These are phyloP conservation scores for Pilophorus perplexus DNA, from an alignment of 2,888 invertebrate genomes.

Conservation along the genomic window DNA sequence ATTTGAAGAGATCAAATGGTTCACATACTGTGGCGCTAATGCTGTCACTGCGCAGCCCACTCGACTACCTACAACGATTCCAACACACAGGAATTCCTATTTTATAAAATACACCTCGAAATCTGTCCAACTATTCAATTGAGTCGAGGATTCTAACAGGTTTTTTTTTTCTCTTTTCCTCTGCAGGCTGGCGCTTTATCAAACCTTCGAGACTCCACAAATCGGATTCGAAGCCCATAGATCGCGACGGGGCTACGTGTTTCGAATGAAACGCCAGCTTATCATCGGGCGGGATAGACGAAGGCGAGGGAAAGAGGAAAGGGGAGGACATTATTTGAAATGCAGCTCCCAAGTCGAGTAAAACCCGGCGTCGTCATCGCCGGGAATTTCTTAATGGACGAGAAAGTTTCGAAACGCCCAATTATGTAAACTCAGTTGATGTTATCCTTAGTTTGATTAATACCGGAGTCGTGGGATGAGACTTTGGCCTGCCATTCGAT, in stretches of 20 bases:
- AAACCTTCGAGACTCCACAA: background rate
- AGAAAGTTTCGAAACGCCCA: conserved; percentile 8
- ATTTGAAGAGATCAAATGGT: too few species aligned
- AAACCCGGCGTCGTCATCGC: background rate
- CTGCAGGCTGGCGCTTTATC: background rate
- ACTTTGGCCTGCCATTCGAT: too few species aligned
- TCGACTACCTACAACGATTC: too few species aligned
- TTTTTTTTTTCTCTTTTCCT: too few species aligned
- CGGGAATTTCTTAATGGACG: background rate
- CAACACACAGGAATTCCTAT: too few species aligned
- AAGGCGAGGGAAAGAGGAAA: too few species aligned
- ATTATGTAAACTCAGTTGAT: conserved; percentile 22
- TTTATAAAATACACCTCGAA: too few species aligned
- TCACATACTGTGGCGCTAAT: too few species aligned
- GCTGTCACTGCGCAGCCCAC: too few species aligned
- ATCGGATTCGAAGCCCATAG: background rate
- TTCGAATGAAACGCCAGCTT: background rate
- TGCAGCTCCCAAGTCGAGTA: background rate
- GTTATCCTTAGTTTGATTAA: conserved; percentile 26
- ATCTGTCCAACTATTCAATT: too few species aligned
- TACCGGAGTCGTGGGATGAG: conserved; percentile 15
- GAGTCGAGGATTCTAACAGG: too few species aligned
- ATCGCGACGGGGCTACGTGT: background rate
- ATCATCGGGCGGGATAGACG: too few species aligned
- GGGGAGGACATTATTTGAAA: background rate